These are phyloP conservation scores for Harpagifer antarcticus DNA, from an alignment of 2,797 vertebrate species.

Conservation along the genomic window DNA sequence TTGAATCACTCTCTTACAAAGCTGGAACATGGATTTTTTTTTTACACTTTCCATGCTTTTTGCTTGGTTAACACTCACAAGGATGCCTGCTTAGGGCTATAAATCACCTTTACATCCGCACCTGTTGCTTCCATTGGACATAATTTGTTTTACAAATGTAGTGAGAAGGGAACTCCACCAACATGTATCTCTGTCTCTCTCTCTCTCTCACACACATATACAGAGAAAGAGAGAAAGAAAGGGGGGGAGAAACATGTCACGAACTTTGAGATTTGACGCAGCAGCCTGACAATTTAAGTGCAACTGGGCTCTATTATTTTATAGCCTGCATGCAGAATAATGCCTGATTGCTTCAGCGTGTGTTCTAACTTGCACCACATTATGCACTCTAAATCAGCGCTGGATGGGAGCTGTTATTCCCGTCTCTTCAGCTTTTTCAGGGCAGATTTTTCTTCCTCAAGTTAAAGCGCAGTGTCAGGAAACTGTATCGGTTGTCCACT, in stretches of 20 bases:
- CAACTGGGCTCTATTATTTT: constrained; percentile 61
- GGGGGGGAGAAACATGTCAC: constrained; percentile 24
- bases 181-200: not conserved
- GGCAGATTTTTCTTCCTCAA: constrained; percentile 36
- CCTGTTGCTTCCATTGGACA: constrained; percentile 75
- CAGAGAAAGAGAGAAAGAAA: constrained; percentile 2
- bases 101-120: constrained; percentile 63
- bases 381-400: constrained; percentile 59
- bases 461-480: constrained; percentile 39
- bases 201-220: not conserved
- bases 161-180: constrained; percentile 41
- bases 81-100: constrained; percentile 39
- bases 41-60: not conserved
- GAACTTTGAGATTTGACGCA: constrained; percentile 52
- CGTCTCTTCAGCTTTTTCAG: constrained; percentile 46
- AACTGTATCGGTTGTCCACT: constrained; percentile 45
- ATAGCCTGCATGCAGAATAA: constrained; percentile 56
- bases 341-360: constrained; percentile 70
- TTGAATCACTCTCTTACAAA: not conserved
- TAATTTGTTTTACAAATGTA: constrained; percentile 61
- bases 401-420: constrained; percentile 43
- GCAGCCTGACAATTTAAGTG: constrained; percentile 61
- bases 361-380: constrained; percentile 52
- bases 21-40: not conserved
- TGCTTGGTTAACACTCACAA: constrained; percentile 29